Base-by-base conservation (phyloP, 2,797 vertebrate genomes). In the Neostethus bicornis region DNA sequence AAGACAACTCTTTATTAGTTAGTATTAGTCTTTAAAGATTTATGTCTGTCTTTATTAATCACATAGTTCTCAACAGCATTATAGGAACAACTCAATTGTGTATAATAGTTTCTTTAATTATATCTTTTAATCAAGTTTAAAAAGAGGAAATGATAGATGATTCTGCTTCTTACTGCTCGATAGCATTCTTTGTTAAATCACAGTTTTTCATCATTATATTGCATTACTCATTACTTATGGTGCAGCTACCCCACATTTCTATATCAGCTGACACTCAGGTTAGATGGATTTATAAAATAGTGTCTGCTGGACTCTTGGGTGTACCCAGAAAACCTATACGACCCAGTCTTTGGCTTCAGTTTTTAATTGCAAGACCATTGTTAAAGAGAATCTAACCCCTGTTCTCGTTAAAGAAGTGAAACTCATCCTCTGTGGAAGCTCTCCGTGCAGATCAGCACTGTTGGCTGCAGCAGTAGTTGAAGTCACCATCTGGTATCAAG, bases 401-500 rank as follows among this genome's bases (percentile, higher is more conserved):
- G 55, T 58, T 80, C 23, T 29, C 32, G 66, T 69, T 59, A 65
- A 62, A 72, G 52, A 46, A 66, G 77, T 61, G 54, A 67, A 41
- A 79, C 73, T 66, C 56, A 20, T 65, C 61, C 65, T 23, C 55
- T 61, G 60, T 80, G 47, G 46, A 65, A 48, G 55, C 80, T 63
- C 66, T 68, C 59, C 73, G 46, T 58, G 64, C 84, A 80, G 58
- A 78, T 81, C 79, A 78, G 53, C 39, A 19, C 34, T 41, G 80
- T 70, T 81, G 70, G 77, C 73, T 72, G 74, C 46, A 25, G 52
- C 53, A 51, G 63, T 65, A 50, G 61, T 66, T 75, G 41, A 64
- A 65, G 73, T 51, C 79, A 66, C 74, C 70, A 75, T 85, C 68
- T 79, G 75, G 66, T 81, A 64, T 66, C 43, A 64, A 84, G 74